Base-by-base conservation (phyloP, 2,888 invertebrate genomes). In the Hypomecis punctinalis region DNA sequence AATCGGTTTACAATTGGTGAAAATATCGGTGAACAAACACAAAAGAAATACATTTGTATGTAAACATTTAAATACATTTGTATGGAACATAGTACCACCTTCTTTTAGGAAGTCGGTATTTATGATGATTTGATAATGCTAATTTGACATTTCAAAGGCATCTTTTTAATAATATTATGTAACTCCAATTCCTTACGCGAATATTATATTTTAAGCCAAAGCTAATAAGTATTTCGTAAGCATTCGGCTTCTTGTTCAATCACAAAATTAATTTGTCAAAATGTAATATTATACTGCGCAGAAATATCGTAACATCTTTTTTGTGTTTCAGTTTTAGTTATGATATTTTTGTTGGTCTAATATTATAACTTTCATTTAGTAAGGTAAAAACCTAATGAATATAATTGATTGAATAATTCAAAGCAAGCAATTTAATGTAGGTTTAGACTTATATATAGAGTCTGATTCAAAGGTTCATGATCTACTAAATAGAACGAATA, bases 191-290 rank as follows among this genome's bases (percentile, higher is more conserved):
- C 37, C 37, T 37, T 36, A 3, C 9, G 36, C 37, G 36, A 13
- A 45, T 36, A 54, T 54, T 8, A 39, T 40, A 45, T 45, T 45
- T 45, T 36, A 55, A 37, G 35, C 36, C n/a, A n/a, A 46, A 23
- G 1, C 23, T 23, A 23, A 3, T 23, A 23, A 23, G 23, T 37
- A 36, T 55, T 37, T 13, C 37, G 36, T n/a, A 61, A 61, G 2
- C 33, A 35, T 51, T 11, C 43, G 58, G 47, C 47, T 61, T 61
- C 40, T 37, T 40, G 47, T 60, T 60, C 39, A 60, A 54, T 42
- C 37, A 11, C 23, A 54, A 42, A 54, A 40, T 61, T 61, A 53
- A 47, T 52, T 59, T 13, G 10, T 23, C 46, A 23, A 7, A 46
- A 23, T 48, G 40, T 11, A 13, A 11, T 35, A 35, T 47, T 0